Conservation (phyloP, 2,888 invertebrate species). For the Xestia ashworthii region DNA sequence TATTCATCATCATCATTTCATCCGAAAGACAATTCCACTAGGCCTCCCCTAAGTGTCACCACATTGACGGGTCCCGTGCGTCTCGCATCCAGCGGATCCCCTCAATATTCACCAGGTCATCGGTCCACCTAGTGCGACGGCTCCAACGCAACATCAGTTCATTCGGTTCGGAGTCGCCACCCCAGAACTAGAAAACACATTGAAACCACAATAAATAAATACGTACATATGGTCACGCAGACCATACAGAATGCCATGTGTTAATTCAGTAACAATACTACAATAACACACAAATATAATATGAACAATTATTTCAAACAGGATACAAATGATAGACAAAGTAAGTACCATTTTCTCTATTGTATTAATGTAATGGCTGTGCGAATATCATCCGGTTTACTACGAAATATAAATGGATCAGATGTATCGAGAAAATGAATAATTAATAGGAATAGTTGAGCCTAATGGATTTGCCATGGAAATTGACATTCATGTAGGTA, state of each 20-base stretch:
- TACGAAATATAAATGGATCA: conserved; percentile 49
- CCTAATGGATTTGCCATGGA: conserved; percentile 57
- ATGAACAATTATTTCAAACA: neutral
- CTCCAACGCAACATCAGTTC: no score
- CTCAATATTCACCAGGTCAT: no score
- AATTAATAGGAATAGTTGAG: conserved; percentile 51
- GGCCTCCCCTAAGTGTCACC: no score
- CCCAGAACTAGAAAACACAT: neutral
- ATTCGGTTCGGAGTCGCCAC: no score
- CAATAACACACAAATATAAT: neutral
- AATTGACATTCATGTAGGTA: conserved; percentile 33
- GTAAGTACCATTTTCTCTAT: neutral
- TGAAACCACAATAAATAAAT: neutral
- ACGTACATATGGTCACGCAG: neutral
- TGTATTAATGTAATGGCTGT: conserved; percentile 3
- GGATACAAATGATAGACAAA: neutral
- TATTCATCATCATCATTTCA: no score
- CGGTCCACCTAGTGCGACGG: no score
- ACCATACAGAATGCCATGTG: neutral
- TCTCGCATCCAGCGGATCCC: no score
- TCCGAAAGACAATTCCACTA: no score
- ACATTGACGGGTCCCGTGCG: no score
- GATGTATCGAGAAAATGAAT: conserved; percentile 51
- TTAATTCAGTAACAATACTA: neutral
- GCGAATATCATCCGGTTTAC: conserved; percentile 25